phyloP scores from a whole-genome alignment of 2,113 vertebrate species.

The Heteronetta atricapilla region DNA sequence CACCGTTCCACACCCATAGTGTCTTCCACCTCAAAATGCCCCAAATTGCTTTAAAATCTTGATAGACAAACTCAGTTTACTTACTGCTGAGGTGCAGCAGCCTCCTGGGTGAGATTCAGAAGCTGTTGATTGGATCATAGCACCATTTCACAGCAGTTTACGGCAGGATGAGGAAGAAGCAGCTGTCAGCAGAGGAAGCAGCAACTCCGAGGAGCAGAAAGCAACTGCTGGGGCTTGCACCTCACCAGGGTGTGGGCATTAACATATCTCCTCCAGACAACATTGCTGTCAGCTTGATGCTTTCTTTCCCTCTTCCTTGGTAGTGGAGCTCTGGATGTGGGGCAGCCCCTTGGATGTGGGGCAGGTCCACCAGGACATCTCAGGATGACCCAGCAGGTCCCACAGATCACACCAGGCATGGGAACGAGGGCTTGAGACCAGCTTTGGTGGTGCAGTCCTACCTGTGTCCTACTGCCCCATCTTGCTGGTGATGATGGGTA shows the following conservation, averaged over 20 bases:
- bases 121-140: not conserved
- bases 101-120: constrained; percentile 8
- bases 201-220: not conserved
- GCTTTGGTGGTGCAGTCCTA: not conserved
- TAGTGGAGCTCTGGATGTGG: not conserved
- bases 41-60: constrained; percentile 10
- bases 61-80: not conserved
- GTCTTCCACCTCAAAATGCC: not conserved
- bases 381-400: not conserved
- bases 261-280: not conserved
- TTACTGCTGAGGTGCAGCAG: not conserved
- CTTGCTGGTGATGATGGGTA: not conserved
- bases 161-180: not conserved
- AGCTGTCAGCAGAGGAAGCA: not conserved
- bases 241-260: accelerated
- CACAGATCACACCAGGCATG: not conserved
- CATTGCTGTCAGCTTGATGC: not conserved
- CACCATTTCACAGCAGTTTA: not conserved
- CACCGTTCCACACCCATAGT: not conserved
- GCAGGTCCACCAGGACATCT: not conserved
- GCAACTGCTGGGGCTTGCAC: not conserved
- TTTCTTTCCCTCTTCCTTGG: not conserved
- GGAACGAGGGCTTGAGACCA: not conserved
- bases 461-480: not conserved
- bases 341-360: not conserved